Base-by-base conservation (phyloP, 92 coral and sea anemone genomes). In the Porites rus region DNA sequence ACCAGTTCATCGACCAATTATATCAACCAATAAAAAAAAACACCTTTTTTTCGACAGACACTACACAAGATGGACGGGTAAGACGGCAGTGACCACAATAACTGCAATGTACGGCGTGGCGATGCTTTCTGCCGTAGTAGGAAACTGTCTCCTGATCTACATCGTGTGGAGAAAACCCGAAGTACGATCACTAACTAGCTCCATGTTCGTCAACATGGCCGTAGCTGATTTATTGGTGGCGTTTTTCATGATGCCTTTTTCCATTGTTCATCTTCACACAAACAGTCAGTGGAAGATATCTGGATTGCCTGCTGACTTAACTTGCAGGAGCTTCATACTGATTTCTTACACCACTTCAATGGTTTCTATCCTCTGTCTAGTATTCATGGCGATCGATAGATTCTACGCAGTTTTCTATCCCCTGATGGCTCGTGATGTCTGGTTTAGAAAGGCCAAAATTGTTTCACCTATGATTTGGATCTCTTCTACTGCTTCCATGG, bases 361-460 rank as follows among this genome's bases (percentile, higher is more conserved):
- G 51, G 71, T 81, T 14, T 83, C 87, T n/a, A 73, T 75, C 38
- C 72, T 83, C 1, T 43, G 87, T 62, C 65, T 83, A 3, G 50
- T 52, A 8, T 19, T 73, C 51, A 73, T 74, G 24, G 87, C 87
- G 1, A 20, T 83, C 24, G 87, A 83, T 65, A 62, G 87, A 21
- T 83, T 60, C 63, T 83, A 72, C 63, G 62, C 80, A 3, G 60
- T 83, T 16, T 31, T 73, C 50, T 74, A 56, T 66, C 84, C 84
- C 11, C 25, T 79, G 18, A 31, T 25, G 5, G 46, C 46, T 38
- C 75, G 74, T 19, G 25, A 7, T 51, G 67, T 70, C 61, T 81
- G 85, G 85, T 81, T 81, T 52, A 20, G 85, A 25, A 81, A 69
- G 10, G 52, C 85, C 1, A 81, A 68, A 53, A 43, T 52, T 16